A percentile compares a stretch with the other conserved stretches of the same genome.
Evolutionary conservation across 2,113 vertebrate species (phyloP).

Genomic region (Cheirogaleus medius): DNA sequence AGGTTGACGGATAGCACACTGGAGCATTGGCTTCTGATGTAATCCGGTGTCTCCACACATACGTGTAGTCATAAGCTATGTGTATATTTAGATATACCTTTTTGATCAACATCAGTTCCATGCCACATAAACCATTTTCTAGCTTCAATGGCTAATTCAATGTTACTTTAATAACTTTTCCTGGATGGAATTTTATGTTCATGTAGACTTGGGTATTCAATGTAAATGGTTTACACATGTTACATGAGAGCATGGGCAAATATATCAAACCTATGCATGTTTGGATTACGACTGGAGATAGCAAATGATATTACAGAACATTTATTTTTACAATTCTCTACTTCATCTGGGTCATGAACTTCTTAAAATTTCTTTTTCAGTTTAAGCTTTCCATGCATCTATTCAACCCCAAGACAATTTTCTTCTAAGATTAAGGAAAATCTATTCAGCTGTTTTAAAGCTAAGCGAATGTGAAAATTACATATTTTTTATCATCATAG

Average conservation of each 20-base stretch:
- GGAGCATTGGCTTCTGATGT: background rate
- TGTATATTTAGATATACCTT: background rate
- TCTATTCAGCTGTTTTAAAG: slow-evolving; percentile 24
- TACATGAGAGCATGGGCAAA: background rate
- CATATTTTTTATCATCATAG: background rate
- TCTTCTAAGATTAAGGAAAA: slow-evolving; percentile 46
- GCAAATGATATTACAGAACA: background rate
- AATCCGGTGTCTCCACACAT: background rate
- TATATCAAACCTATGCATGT: background rate
- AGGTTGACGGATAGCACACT: background rate
- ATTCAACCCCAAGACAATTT: slow-evolving; percentile 34
- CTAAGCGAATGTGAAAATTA: slow-evolving; percentile 20
- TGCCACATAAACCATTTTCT: background rate
- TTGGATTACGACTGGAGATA: background rate
- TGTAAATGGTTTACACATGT: background rate
- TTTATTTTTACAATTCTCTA: slow-evolving; percentile 38
- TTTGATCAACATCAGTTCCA: background rate
- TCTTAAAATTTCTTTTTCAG: slow-evolving; percentile 20
- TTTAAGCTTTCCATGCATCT: slow-evolving; percentile 13
- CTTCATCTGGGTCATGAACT: slow-evolving; percentile 20
- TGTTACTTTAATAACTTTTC: background rate
- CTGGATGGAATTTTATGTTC: background rate
- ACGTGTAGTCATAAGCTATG: background rate
- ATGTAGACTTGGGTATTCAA: background rate
- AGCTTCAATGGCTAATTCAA: background rate